Conservation (phyloP, 2,888 invertebrate genomes). For the Machimus rusticus region DNA sequence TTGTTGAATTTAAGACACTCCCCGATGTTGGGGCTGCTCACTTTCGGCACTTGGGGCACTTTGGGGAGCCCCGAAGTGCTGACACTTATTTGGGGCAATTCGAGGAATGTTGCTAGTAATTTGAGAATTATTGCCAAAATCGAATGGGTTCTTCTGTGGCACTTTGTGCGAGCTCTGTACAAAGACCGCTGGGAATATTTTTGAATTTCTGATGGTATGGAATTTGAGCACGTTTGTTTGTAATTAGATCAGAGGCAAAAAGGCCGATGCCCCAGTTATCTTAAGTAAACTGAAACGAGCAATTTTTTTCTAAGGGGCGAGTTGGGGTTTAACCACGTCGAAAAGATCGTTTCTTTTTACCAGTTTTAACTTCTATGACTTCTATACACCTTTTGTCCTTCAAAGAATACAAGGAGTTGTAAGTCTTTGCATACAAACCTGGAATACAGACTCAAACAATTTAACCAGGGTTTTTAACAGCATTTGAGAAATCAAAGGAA, state of each 20-base stretch:
- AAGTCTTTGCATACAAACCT: not conserved
- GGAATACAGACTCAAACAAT: not conserved
- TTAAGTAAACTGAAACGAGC: not conserved
- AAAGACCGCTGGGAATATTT: not conserved
- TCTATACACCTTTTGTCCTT: not conserved
- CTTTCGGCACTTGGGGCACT: not conserved
- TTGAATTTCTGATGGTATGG: not conserved
- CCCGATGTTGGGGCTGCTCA: not conserved
- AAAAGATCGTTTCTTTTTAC: not conserved
- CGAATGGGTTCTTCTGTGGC: not conserved
- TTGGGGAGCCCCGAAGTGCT: not conserved
- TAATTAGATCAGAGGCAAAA: not conserved
- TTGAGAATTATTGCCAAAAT: not conserved
- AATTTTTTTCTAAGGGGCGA: not conserved
- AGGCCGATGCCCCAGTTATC: not conserved
- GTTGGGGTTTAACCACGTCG: not conserved
- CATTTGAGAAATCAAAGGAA: too few relatives aligned
- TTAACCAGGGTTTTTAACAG: not conserved
- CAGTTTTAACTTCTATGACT: not conserved
- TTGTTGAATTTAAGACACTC: not conserved
- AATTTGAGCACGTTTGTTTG: not conserved
- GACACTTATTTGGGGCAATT: not conserved
- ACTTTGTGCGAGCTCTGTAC: not conserved
- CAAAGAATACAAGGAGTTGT: not conserved
- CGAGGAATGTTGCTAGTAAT: not conserved